Conservation (phyloP, 1,140 invertebrate genomes). For the Muscidifurax raptorellus region DNA sequence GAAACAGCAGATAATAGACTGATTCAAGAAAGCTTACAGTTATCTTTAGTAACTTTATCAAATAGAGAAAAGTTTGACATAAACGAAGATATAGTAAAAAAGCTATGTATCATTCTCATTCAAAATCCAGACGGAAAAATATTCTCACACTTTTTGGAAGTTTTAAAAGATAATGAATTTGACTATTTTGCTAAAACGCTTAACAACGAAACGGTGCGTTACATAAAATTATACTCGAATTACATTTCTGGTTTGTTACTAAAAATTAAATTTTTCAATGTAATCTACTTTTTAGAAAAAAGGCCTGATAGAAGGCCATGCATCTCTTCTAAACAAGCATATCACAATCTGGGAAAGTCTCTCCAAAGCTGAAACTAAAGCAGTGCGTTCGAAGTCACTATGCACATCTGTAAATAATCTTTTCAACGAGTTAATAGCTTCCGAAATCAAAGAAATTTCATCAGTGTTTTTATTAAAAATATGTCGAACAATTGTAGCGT, state of each 20-base stretch:
- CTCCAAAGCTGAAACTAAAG: conserved; percentile 41
- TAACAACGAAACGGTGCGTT: conserved; percentile 37
- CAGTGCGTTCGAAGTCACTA: conserved; percentile 6
- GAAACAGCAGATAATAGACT: neutral
- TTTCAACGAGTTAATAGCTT: conserved; percentile 36
- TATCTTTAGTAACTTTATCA: conserved; percentile 31
- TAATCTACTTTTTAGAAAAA: conserved; percentile 40
- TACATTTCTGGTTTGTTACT: neutral
- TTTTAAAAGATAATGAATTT: conserved; percentile 44
- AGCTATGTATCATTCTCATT: conserved; percentile 38
- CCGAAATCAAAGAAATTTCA: conserved; percentile 12
- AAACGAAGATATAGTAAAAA: conserved; percentile 6
- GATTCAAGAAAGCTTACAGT: conserved; percentile 42
- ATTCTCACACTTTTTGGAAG: conserved; percentile 38
- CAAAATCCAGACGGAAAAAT: conserved; percentile 41
- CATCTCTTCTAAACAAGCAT: conserved; percentile 12
- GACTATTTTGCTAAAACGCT: conserved; percentile 34
- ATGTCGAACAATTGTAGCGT: conserved; percentile 14
- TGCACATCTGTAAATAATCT: conserved; percentile 14
- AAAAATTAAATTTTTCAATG: neutral
- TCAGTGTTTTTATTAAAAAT: conserved; percentile 42
- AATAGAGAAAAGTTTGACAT: conserved; percentile 42
- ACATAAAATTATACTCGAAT: neutral
- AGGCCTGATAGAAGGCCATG: neutral
- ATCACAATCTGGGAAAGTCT: conserved; percentile 39